phyloP scores from a whole-genome alignment of 1,140 invertebrate species.

The Cydia fagiglandana region DNA sequence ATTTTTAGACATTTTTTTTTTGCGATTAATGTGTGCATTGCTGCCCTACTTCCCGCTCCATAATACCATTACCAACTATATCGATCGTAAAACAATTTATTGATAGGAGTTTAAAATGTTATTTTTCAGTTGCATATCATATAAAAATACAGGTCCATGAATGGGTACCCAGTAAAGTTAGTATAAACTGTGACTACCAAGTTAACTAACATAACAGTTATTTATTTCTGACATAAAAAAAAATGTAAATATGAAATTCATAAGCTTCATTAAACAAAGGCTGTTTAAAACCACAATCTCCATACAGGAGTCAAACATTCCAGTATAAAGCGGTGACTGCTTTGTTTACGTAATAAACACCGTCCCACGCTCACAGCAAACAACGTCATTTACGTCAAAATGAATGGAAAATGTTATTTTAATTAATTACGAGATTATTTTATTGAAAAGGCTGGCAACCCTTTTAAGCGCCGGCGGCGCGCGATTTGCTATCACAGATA shows the following conservation, averaged over 20 bases:
- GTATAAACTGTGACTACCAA: background rate
- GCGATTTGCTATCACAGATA: conserved; percentile 2
- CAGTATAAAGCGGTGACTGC: background rate
- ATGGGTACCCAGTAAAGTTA: background rate
- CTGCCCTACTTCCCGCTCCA: too few relatives aligned
- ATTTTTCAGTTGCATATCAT: too few relatives aligned
- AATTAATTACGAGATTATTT: conserved; percentile 7
- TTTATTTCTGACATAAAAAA: background rate
- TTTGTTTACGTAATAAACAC: background rate
- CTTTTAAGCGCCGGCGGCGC: conserved; percentile 6
- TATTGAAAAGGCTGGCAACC: conserved; percentile 3
- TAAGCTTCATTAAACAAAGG: background rate
- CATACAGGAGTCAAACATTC: background rate
- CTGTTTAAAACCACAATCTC: conserved; percentile 4
- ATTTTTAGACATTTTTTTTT: too few relatives aligned
- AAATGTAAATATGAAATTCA: background rate
- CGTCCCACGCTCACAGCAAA: background rate
- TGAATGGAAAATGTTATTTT: conserved; percentile 10
- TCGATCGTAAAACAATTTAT: too few relatives aligned
- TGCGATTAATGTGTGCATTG: too few relatives aligned
- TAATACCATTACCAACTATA: too few relatives aligned
- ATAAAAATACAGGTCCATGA: background rate
- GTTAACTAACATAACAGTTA: background rate
- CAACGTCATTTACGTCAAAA: background rate
- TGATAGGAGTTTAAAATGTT: background rate